Evolutionary conservation across 2,113 vertebrate species (phyloP).

Genomic region (Notiomystis cincta): DNA sequence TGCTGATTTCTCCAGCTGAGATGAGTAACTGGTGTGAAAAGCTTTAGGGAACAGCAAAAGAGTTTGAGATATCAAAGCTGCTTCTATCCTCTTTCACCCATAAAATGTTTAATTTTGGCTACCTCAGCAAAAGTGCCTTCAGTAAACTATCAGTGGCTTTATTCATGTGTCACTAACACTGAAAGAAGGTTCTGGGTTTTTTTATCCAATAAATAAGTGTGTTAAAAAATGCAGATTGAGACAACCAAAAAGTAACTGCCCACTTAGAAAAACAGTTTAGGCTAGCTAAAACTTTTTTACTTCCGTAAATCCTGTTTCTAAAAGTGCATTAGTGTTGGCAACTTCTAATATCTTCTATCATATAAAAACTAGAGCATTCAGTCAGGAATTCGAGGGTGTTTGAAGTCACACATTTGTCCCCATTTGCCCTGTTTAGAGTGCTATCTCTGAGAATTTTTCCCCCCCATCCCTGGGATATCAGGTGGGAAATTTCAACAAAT

Average conservation of each 20-base stretch:
- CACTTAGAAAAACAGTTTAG: not conserved
- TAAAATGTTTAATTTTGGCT: not conserved
- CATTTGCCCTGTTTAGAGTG: not conserved
- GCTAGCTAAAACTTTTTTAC: not conserved
- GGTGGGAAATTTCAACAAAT: not conserved
- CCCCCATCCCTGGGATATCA: not conserved
- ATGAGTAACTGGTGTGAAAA: conserved; percentile 76
- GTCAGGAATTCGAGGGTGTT: not conserved
- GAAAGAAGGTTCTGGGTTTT: not conserved
- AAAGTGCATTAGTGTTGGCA: not conserved
- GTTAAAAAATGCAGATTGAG: not conserved
- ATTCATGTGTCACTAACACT: not conserved
- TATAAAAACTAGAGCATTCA: not conserved
- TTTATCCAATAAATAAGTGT: not conserved
- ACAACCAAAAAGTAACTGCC: not conserved
- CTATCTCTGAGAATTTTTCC: not conserved
- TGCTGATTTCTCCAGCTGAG: conserved; percentile 74
- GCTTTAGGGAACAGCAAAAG: conserved; percentile 52
- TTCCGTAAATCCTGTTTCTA: not conserved
- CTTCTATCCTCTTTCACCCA: not conserved
- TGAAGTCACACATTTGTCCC: not conserved
- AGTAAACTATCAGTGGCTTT: not conserved
- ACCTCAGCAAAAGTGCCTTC: not conserved
- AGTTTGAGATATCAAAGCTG: not conserved
- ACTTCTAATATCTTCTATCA: not conserved